Evolutionary conservation across 2,888 invertebrate genomes (phyloP), one percentile per base, ranked within the genome.

Genomic region (Elysia crispata): DNA sequence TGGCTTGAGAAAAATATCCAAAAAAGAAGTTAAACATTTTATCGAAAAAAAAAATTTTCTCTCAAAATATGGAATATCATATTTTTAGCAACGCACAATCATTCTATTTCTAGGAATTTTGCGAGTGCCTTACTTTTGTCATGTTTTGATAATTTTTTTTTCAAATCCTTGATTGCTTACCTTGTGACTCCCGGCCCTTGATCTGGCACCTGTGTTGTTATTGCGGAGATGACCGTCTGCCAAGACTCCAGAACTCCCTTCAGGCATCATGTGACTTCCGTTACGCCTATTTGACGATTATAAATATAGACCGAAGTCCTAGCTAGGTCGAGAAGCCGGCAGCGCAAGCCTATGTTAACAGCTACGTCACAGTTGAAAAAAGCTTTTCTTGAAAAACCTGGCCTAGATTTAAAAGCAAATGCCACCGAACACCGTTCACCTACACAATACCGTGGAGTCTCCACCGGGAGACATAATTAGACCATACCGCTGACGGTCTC

Each of bases 361-460:
- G 25, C 72, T 31, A 77, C 72, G 77, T 72, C 77, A 77, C 77
- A 25, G n/a, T n/a, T 60, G 33, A 57, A 70, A 70, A 41, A 77
- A 77, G 41, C 41, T 41, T 41, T 41, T 41, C 41, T 41, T 41
- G 41, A 41, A 41, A 41, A 41, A 41, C 41, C 41, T 41, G 41
- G 41, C 41, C 41, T 41, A 41, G 41, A 6, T 41, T 41, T 6
- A 41, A 41, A 41, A 41, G 41, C 41, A 41, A 41, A 41, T 41
- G 41, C 41, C 41, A 41, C 41, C 41, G 41, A 41, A 41, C 41
- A 41, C 41, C 41, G 41, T 41, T 41, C 41, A 41, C 5, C 11
- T 6, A 41, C 41, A 41, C 41, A 41, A 41, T 41, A 41, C 41
- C 5, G 41, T 6, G 5, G 41, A 41, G 41, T 6, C 5, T 6